A percentile compares a stretch with the other conserved stretches of the same genome.
phyloP scores from a whole-genome alignment of 2,113 vertebrate genomes.

The Nesoenas mayeri region DNA sequence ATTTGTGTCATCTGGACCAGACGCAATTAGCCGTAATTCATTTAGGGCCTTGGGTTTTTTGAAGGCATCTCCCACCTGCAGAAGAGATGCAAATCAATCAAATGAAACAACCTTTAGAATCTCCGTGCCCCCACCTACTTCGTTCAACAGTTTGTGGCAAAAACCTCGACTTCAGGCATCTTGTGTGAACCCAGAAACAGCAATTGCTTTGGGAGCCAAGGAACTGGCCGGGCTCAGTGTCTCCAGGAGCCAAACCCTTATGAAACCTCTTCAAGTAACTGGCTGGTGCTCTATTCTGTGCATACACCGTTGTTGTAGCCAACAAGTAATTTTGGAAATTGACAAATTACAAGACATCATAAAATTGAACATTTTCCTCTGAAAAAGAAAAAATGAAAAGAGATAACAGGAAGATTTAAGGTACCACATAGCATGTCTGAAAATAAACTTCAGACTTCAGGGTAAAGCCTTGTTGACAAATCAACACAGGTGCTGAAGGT shows the following conservation, averaged over 20 bases:
- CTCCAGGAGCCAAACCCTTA: background rate
- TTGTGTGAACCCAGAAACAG: background rate
- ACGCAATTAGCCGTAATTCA: constrained; percentile 76
- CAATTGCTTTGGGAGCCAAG: background rate
- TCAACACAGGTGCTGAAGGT: background rate
- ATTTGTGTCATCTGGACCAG: constrained; percentile 57
- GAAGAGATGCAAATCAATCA: background rate
- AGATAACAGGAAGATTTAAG: background rate
- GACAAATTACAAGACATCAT: background rate
- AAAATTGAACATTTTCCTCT: background rate
- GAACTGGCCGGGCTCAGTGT: background rate
- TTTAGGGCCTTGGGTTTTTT: background rate
- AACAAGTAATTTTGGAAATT: background rate
- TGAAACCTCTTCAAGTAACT: background rate
- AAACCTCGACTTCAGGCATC: background rate
- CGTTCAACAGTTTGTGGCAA: background rate
- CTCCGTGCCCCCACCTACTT: background rate
- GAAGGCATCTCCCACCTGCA: constrained; percentile 74
- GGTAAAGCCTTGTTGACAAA: background rate
- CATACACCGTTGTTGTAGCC: background rate
- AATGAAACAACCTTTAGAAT: background rate
- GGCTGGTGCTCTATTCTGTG: background rate
- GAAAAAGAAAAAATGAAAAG: background rate
- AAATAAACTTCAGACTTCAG: background rate
- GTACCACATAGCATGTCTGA: background rate